Evolutionary conservation across 2,888 invertebrate species (phyloP), one percentile per base, ranked within the genome.

Genomic region (Drosophila kokeensis): DNA sequence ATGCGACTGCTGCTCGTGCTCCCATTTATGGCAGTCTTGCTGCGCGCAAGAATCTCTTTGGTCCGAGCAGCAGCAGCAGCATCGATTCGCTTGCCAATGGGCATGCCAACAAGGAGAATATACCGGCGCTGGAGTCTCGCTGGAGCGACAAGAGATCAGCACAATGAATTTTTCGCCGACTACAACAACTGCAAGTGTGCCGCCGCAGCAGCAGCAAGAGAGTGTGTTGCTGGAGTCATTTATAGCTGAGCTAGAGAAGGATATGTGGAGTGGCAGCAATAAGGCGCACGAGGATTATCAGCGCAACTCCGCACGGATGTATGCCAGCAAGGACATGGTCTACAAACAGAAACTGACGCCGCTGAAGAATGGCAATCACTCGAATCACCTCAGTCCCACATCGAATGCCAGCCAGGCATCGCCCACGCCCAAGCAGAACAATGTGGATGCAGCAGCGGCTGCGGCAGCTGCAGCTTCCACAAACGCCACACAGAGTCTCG

Each of bases 241-340:
- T 75, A 93, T 96, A 42, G 94, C 94, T 0, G 95, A 96, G 85
- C 90, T 96, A 57, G 96, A 96, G 90, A 95, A 95, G 79, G 95
- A 94, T 81, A 92, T 96, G 89, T 93, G 93, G 74, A 91, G 90
- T 65, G 83, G 88, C 50, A 82, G 81, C 50, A 90, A 83, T 59
- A 87, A 88, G 60, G 90, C 91, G 5, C 92, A 92, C 67, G 89
- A 85, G 63, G 93, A 92, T 74, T 93, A 93, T 29, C 93, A 92
- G 54, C 92, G 93, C 11, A 93, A 93, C 69, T 90, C 92, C 1
- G 62, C 90, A 6, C 92, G 92, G 76, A 88, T 91, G 86, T 93
- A 92, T 69, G 80, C 84, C 54, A 92, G 85, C 78, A 93, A 93
- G 70, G 92, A 92, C 32, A 71, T 87, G 21, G 82, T 91, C 2